Evolutionary conservation across 2,797 vertebrate genomes (phyloP).

Genomic region (Fringilla coelebs): DNA sequence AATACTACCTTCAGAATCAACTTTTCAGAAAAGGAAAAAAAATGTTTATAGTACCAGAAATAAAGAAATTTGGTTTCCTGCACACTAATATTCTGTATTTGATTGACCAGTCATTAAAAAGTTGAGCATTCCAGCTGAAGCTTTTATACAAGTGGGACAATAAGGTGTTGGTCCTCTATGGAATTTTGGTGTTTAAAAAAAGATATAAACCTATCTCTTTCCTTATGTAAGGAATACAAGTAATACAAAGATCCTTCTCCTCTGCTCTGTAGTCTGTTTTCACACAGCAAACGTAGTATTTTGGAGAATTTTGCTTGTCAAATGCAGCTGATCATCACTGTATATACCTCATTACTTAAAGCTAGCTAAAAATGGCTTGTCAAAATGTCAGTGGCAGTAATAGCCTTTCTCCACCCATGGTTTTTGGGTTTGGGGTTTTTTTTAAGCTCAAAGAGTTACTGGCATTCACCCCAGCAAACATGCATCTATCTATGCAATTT

Average conservation of each 20-base stretch:
- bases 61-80: background rate
- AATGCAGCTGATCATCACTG: background rate
- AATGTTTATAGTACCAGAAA: background rate
- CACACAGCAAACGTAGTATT: background rate
- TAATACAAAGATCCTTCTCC: background rate
- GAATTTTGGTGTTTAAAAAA: background rate
- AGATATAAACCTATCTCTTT: background rate
- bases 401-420: background rate
- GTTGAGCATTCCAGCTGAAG: background rate
- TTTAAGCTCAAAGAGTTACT: background rate
- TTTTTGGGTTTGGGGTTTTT: background rate
- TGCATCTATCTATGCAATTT: background rate
- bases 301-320: background rate
- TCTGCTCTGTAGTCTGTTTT: background rate
- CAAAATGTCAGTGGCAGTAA: background rate
- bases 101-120: background rate
- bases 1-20: background rate
- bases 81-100: background rate
- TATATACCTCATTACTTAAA: background rate
- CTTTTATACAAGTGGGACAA: background rate
- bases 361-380: background rate
- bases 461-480: background rate
- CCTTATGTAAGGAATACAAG: background rate
- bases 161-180: background rate
- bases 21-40: background rate